A percentile compares a stretch with the other conserved stretches of the same genome.
phyloP scores from a whole-genome alignment of 2,888 invertebrate species.

The Sabatieria punctata region DNA sequence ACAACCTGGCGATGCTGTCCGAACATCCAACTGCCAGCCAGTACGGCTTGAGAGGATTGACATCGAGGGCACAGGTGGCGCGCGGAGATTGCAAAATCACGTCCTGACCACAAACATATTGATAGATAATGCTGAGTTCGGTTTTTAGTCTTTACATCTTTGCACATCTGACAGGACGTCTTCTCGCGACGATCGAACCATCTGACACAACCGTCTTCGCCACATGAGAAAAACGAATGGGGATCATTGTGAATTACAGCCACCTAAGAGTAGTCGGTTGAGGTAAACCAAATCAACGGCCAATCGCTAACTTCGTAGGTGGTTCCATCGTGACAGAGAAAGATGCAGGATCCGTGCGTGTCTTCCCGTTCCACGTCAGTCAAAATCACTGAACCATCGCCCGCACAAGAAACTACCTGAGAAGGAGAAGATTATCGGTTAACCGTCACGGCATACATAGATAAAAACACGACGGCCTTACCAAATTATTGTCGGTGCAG shows the following conservation, averaged over 20 bases:
- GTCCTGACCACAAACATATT: conserved; percentile 40
- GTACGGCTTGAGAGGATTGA: conserved; percentile 50
- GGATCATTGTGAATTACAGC: conserved; percentile 45
- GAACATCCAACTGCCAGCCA: conserved; percentile 59
- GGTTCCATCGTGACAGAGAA: conserved; percentile 35
- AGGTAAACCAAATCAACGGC: neutral
- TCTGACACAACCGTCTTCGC: conserved; percentile 64
- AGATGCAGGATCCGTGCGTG: conserved; percentile 21
- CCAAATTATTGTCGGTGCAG: conserved; percentile 45
- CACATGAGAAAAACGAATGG: conserved; percentile 59
- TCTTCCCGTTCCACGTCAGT: conserved; percentile 39
- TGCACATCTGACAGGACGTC: conserved; percentile 40
- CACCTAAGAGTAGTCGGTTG: conserved; percentile 4
- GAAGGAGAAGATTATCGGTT: conserved; percentile 5
- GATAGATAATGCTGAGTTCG: too few relatives aligned
- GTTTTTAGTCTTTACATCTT: conserved; percentile 45
- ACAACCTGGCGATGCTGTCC: conserved; percentile 56
- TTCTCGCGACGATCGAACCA: conserved; percentile 58
- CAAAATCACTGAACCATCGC: conserved; percentile 59
- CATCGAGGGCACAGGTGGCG: conserved; percentile 55
- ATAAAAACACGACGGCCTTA: conserved; percentile 10
- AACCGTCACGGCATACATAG: conserved; percentile 5
- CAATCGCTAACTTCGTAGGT: conserved; percentile 32
- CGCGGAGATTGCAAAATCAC: conserved; percentile 50
- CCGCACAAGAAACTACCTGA: conserved; percentile 58